Percentiles rank a stretch among this genome's conserved stretches.
These are phyloP conservation scores for Pomacea maculata DNA, from an alignment of 1,140 invertebrate species.

Conservation along the genomic window DNA sequence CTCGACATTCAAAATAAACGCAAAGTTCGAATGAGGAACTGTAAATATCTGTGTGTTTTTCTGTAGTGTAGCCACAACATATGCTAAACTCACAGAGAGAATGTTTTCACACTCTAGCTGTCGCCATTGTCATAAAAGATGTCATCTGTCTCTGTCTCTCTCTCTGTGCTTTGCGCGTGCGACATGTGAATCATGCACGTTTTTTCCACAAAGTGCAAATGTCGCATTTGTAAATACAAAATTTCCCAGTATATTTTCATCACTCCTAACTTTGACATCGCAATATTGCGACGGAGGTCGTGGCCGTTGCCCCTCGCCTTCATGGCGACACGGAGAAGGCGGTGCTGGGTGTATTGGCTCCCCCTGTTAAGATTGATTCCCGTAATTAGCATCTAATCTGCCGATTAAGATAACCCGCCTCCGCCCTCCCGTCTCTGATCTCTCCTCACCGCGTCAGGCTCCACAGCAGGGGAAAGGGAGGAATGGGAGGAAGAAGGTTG, in stretches of 20 bases:
- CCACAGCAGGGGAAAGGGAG: not conserved
- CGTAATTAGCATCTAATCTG: conserved; percentile 10
- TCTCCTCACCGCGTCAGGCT: not conserved
- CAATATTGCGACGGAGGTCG: not conserved
- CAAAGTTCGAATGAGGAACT: not conserved
- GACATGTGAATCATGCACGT: not conserved
- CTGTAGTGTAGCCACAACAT: not conserved
- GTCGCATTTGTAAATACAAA: not conserved
- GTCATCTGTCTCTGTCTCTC: not conserved
- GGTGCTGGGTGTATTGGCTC: not conserved
- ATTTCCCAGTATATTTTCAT: not conserved
- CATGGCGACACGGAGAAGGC: not conserved
- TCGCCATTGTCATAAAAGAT: not conserved
- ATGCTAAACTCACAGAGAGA: too few relatives aligned
- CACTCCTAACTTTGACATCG: not conserved
- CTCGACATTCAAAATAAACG: not conserved
- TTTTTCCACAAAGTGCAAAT: not conserved
- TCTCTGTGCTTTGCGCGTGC: not conserved
- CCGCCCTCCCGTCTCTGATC: conserved; percentile 8
- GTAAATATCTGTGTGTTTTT: not conserved
- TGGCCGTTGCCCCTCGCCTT: not conserved
- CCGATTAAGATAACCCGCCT: conserved; percentile 6
- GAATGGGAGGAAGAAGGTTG: not conserved
- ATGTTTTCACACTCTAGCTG: not conserved
- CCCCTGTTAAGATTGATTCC: conserved; percentile 1